Percentiles rank a stretch among this genome's conserved stretches.
phyloP scores from a whole-genome alignment of 2,113 vertebrate species.

The Neolamprologus ventralis region DNA sequence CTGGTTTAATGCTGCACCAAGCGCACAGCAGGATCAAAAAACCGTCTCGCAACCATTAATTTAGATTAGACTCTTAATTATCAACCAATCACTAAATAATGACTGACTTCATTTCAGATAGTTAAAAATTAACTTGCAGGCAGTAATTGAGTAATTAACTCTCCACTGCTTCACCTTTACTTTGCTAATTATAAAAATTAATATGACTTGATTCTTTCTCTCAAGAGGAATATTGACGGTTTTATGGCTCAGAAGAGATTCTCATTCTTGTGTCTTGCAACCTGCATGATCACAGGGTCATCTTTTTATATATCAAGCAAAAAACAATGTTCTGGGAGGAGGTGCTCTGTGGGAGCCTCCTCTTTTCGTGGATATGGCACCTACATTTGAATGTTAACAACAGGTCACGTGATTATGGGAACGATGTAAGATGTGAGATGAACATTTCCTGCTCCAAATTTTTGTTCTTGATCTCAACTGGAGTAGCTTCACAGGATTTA shows the following conservation, averaged over 20 bases:
- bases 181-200: slow-evolving; percentile 97
- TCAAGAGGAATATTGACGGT: slow-evolving; percentile 29
- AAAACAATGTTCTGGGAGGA: background rate
- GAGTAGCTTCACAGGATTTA: background rate
- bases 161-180: slow-evolving; percentile 96
- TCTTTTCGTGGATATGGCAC: background rate
- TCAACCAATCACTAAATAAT: slow-evolving; percentile 97
- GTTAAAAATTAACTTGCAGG: slow-evolving; percentile 98
- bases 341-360: background rate
- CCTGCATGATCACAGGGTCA: background rate
- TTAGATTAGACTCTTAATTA: slow-evolving; percentile 99
- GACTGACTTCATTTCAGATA: slow-evolving; percentile 98
- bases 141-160: slow-evolving; percentile 99
- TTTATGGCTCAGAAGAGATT: slow-evolving; percentile 4
- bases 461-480: background rate
- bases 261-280: background rate
- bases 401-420: background rate
- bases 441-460: background rate
- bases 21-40: slow-evolving; percentile 67
- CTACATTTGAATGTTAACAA: background rate
- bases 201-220: slow-evolving; percentile 84
- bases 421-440: background rate
- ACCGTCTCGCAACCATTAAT: slow-evolving; percentile 93
- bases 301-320: background rate
- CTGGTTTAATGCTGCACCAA: slow-evolving; percentile 9